Conservation (phyloP, 2,888 invertebrate species). For the Ashinkailepas kermadecensis region DNA sequence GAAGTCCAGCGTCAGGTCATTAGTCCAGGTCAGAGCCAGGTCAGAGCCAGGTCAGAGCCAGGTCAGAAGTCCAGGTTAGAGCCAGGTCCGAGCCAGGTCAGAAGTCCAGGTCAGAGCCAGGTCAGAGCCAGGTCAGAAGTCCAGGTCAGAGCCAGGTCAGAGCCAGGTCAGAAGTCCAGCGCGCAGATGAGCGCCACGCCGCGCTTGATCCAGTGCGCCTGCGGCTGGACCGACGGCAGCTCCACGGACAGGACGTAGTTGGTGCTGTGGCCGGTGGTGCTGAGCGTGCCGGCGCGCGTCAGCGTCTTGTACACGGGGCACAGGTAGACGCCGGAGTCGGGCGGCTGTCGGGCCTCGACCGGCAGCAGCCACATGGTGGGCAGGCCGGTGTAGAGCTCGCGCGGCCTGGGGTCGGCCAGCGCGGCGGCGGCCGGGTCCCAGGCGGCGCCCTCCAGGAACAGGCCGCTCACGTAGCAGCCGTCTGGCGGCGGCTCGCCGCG, state of each 20-base stretch:
- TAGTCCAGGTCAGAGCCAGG: no score
- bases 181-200: slow-evolving; percentile 22
- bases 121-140: not conserved
- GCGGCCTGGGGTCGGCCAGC: slow-evolving; percentile 70
- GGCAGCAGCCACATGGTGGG: slow-evolving; percentile 68
- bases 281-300: slow-evolving; percentile 17
- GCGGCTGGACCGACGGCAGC: slow-evolving; percentile 4
- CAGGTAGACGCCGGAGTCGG: slow-evolving; percentile 39
- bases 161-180: not conserved
- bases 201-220: slow-evolving; percentile 26
- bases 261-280: slow-evolving; percentile 26
- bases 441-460: slow-evolving; percentile 77
- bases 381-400: slow-evolving; percentile 68
- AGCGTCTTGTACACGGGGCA: slow-evolving; percentile 26
- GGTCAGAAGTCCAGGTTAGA: not conserved
- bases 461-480: slow-evolving; percentile 43
- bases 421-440: slow-evolving; percentile 57
- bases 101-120: no score
- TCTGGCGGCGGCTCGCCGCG: slow-evolving; percentile 38
- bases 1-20: not conserved
- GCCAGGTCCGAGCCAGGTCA: no score
- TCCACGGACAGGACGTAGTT: slow-evolving; percentile 26
- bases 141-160: no score
- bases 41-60: no score
- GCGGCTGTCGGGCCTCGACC: slow-evolving; percentile 52